Conservation (phyloP, 2,888 invertebrate species). For the Nesidiocoris tenuis region DNA sequence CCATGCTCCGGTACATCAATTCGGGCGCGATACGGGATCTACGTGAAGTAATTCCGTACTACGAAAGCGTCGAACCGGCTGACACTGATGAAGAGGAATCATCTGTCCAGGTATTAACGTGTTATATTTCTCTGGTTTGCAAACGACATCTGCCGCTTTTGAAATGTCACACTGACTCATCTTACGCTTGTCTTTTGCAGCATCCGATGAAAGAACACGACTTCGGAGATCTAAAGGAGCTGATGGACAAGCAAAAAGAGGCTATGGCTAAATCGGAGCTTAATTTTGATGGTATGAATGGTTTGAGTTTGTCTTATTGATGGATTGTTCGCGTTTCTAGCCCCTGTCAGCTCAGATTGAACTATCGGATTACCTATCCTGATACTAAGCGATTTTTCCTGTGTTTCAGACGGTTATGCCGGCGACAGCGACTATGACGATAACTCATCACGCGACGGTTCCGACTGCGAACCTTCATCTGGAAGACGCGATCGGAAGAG, state of each 20-base stretch:
- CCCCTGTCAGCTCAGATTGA: background rate
- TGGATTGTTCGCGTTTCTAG: background rate
- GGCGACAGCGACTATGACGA: background rate
- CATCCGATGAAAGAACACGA: conserved; percentile 32
- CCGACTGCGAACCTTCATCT: background rate
- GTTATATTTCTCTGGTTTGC: too few species aligned
- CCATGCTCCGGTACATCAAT: conserved; percentile 73
- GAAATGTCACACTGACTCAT: too few species aligned
- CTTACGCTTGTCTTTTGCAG: conserved; percentile 15
- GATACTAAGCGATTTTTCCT: too few species aligned
- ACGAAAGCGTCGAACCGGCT: conserved; percentile 13
- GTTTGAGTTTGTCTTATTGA: background rate
- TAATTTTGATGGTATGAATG: conserved; percentile 1
- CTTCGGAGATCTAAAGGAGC: conserved; percentile 21
- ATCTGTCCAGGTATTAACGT: conserved; percentile 7
- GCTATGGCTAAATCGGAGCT: conserved; percentile 4
- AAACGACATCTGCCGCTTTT: too few species aligned
- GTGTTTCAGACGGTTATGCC: background rate
- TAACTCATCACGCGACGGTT: background rate
- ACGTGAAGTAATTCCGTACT: conserved; percentile 68
- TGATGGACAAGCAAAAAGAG: conserved; percentile 35
- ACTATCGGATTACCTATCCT: too few species aligned
- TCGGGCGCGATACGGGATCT: conserved; percentile 80
- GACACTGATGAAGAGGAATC: conserved; percentile 36
- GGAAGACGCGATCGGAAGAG: conserved; percentile 2